Conservation (phyloP, 2,113 vertebrate species). For the Siniperca knerii region DNA sequence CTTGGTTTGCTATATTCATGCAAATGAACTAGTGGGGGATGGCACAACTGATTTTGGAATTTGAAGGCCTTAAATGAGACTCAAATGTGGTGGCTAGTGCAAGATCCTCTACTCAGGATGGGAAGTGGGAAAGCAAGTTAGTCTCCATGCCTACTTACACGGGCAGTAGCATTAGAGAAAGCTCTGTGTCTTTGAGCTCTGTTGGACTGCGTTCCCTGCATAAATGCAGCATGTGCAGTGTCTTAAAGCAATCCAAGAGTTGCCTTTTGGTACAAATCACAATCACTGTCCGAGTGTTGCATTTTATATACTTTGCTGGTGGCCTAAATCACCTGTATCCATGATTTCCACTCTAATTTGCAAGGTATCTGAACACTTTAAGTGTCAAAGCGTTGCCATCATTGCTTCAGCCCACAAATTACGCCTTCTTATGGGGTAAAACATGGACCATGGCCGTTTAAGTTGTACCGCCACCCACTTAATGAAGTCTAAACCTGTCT, state of each 20-base stretch:
- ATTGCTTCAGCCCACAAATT: background rate
- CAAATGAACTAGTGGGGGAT: background rate
- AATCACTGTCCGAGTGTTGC: background rate
- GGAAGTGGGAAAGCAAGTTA: background rate
- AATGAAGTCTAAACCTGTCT: background rate
- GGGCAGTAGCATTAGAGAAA: background rate
- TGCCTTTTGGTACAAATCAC: background rate
- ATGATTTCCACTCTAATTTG: background rate
- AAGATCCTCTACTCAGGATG: background rate
- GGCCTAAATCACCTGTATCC: too few relatives aligned
- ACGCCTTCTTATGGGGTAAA: background rate
- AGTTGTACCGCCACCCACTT: background rate
- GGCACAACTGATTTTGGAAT: background rate
- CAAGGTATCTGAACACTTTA: too few relatives aligned
- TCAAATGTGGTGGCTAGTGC: background rate
- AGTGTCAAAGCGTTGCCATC: background rate
- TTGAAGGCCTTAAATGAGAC: background rate
- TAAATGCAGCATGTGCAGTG: background rate
- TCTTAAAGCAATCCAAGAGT: background rate
- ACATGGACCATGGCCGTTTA: background rate
- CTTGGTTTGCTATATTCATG: background rate
- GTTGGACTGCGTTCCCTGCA: background rate
- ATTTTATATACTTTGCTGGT: too few relatives aligned
- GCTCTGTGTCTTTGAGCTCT: background rate
- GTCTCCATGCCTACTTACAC: background rate